Conservation (phyloP, 2,888 invertebrate species). For the Noctua fimbriata region DNA sequence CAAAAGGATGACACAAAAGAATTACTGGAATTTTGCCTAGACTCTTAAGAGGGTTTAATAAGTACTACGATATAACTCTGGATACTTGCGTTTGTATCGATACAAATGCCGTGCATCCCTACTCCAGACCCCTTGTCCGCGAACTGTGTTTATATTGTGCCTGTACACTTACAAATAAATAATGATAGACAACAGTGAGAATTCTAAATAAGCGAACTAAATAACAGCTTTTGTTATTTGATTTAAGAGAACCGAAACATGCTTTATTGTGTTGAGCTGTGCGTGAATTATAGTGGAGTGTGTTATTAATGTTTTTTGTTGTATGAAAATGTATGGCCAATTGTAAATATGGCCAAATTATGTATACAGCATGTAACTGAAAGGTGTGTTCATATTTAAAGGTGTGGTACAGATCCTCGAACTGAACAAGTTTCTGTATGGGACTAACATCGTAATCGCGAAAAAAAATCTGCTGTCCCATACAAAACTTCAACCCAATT, state of each 20-base stretch:
- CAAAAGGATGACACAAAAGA: background rate
- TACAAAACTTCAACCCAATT: too few species aligned
- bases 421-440: background rate
- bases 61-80: background rate
- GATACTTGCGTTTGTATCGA: background rate
- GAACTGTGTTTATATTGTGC: slow-evolving; percentile 74
- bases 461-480: too few species aligned
- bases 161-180: slow-evolving; percentile 73
- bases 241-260: slow-evolving; percentile 63
- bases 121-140: slow-evolving; percentile 54
- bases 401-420: background rate
- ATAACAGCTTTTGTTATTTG: slow-evolving; percentile 70
- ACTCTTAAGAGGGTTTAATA: background rate
- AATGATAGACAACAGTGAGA: slow-evolving; percentile 73
- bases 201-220: slow-evolving; percentile 70
- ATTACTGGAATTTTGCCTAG: background rate
- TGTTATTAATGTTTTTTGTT: slow-evolving; percentile 11
- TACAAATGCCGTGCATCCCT: background rate
- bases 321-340: background rate
- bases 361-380: background rate
- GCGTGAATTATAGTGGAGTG: slow-evolving; percentile 28
- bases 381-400: background rate
- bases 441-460: background rate
- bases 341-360: slow-evolving; percentile 1
- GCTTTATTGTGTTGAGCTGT: slow-evolving; percentile 49